A percentile compares a stretch with the other conserved stretches of the same genome.
phyloP scores from a whole-genome alignment of 2,113 vertebrate species.

The Malurus alboscapulatus region DNA sequence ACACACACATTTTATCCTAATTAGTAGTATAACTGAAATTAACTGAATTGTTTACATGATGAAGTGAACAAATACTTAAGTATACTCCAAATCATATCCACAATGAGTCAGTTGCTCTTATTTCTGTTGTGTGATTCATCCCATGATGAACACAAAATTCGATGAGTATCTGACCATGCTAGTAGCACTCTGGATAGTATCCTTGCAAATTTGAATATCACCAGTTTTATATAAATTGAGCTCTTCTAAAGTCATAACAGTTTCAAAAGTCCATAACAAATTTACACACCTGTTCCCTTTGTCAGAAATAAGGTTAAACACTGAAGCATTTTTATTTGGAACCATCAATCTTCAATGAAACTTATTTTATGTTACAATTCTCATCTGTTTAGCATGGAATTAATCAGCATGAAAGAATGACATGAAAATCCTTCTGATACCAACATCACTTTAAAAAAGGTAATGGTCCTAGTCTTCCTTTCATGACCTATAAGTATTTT shows the following conservation, averaged over 20 bases:
- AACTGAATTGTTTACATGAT: neutral
- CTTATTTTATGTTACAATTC: neutral
- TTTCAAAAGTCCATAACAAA: neutral
- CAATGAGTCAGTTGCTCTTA: neutral
- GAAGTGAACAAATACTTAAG: neutral
- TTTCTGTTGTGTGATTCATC: neutral
- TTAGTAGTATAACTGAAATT: neutral
- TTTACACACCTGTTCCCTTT: neutral
- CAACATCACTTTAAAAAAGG: neutral
- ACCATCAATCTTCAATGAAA: neutral
- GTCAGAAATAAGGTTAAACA: neutral
- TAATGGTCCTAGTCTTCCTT: neutral
- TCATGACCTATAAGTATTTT: neutral
- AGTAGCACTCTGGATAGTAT: neutral
- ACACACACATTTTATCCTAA: neutral
- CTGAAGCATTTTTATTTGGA: neutral
- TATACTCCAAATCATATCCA: neutral
- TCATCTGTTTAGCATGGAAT: neutral
- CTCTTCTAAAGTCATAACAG: neutral
- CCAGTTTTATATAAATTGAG: neutral
- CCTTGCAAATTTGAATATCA: neutral
- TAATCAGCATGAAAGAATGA: neutral
- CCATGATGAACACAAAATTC: neutral
- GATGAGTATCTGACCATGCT: neutral
- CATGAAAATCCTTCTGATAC: neutral